A percentile compares a stretch with the other conserved stretches of the same genome.
Evolutionary conservation across 2,113 vertebrate genomes (phyloP).

Genomic region (Cricetomys ansorgei): DNA sequence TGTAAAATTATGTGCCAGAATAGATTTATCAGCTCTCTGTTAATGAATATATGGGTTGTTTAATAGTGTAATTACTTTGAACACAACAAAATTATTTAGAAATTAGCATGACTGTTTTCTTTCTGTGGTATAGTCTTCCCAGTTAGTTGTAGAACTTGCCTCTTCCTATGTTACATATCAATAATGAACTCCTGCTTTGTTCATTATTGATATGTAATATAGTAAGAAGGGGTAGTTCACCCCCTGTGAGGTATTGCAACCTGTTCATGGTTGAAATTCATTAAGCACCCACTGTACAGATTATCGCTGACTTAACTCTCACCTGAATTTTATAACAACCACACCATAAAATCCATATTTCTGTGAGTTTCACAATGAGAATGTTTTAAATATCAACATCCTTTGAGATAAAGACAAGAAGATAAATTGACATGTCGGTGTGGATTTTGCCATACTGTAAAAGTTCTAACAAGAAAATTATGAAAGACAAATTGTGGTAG

Average conservation of each 20-base stretch:
- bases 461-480: neutral
- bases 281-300: neutral
- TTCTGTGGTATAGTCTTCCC: neutral
- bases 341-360: neutral
- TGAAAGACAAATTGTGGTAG: neutral
- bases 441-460: neutral
- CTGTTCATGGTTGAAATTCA: neutral
- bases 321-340: neutral
- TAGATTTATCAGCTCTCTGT: neutral
- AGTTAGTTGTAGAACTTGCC: neutral
- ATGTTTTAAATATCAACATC: neutral
- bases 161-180: neutral
- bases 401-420: neutral
- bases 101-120: neutral
- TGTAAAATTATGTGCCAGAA: neutral
- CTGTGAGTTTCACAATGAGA: neutral
- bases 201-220: neutral
- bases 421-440: neutral
- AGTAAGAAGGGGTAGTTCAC: neutral
- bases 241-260: neutral
- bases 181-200: neutral
- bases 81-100: neutral
- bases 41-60: neutral
- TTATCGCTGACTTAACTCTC: neutral
- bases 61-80: neutral